These are phyloP conservation scores for Porites rus DNA, from an alignment of 92 coral and sea anemone genomes.

Conservation along the genomic window DNA sequence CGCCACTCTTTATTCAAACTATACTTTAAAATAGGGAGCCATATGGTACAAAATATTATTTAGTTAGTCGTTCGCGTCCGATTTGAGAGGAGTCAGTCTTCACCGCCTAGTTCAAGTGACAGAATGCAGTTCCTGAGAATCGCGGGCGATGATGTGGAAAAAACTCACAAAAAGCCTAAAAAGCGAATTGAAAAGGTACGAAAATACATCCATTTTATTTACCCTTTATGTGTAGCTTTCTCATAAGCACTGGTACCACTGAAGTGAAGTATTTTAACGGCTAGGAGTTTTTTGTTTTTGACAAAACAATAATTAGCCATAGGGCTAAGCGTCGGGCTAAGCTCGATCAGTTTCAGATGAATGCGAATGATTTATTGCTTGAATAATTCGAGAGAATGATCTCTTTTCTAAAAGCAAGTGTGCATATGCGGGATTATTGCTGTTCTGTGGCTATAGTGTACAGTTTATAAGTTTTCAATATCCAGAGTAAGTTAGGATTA, in stretches of 20 bases:
- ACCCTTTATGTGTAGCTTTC: slow-evolving; percentile 7
- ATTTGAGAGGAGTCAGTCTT: not conserved
- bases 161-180: slow-evolving; percentile 32
- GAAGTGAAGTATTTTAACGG: slow-evolving; percentile 9
- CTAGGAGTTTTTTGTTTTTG: not conserved
- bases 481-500: not conserved
- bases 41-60: not conserved
- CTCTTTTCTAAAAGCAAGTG: slow-evolving; percentile 12
- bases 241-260: slow-evolving; percentile 2
- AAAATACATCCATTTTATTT: not conserved
- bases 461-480: too few species aligned
- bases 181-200: slow-evolving; percentile 40
- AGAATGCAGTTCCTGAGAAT: slow-evolving; percentile 52
- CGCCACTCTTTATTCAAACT: slow-evolving; percentile 24
- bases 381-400: slow-evolving; percentile 7
- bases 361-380: not conserved
- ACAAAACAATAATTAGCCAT: not conserved
- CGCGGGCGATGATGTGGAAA: slow-evolving; percentile 42
- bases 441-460: not conserved
- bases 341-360: not conserved
- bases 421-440: not conserved
- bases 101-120: not conserved
- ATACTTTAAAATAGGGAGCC: slow-evolving; percentile 4
- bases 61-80: not conserved
- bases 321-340: not conserved